These are phyloP conservation scores for Spongilla lacustris DNA, from an alignment of 37 sponge, comb jelly and placozoan genomes.

Conservation along the genomic window DNA sequence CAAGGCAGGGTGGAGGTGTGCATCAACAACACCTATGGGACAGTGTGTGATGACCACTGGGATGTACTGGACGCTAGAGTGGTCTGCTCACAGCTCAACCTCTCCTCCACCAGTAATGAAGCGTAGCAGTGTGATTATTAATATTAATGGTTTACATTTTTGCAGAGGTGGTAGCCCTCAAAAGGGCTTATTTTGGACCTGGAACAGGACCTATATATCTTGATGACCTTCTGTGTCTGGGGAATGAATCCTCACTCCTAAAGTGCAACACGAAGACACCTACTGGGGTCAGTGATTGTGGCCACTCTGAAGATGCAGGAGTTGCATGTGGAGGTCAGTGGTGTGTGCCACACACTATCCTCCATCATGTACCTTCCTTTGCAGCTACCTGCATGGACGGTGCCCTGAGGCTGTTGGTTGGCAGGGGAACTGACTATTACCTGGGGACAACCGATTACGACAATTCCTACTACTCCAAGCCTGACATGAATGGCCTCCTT, in stretches of 20 bases:
- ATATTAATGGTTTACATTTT: too few relatives aligned
- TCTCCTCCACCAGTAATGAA: conserved; percentile 16
- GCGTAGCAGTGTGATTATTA: background rate
- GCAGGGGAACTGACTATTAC: background rate
- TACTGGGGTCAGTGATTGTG: conserved; percentile 37
- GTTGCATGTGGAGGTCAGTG: conserved; percentile 45
- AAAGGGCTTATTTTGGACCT: conserved; percentile 18
- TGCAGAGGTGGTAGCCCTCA: conserved; percentile 10
- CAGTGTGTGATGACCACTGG: conserved; percentile 63
- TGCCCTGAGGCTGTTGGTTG: conserved; percentile 5
- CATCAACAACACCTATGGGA: conserved; percentile 47
- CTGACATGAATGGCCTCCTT: background rate
- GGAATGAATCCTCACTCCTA: conserved; percentile 7
- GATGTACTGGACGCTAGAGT: conserved; percentile 35
- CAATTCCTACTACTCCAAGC: conserved; percentile 2
- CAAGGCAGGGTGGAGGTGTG: conserved; percentile 47
- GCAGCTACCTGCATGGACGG: conserved; percentile 31
- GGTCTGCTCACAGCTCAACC: conserved; percentile 58
- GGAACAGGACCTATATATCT: conserved; percentile 42
- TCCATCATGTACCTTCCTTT: background rate
- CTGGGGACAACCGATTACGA: background rate
- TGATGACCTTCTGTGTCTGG: conserved; percentile 10
- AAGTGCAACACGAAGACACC: background rate
- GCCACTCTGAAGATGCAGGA: conserved; percentile 63
- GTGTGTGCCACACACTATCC: background rate